Conservation (phyloP, 2,888 invertebrate genomes). For the Tetragonisca angustula region DNA sequence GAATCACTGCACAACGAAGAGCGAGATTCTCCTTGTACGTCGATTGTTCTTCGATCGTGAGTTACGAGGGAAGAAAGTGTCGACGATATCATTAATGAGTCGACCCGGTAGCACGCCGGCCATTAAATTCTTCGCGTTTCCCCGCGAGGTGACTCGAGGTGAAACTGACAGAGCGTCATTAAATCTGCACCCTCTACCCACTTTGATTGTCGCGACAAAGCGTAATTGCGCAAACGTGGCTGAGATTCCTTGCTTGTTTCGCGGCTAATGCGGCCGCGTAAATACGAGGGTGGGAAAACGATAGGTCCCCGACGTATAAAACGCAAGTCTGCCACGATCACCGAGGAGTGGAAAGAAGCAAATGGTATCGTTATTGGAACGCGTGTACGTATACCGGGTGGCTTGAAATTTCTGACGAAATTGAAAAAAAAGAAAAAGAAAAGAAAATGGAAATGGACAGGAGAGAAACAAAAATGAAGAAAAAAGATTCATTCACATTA, state of each 20-base stretch:
- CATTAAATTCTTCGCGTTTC: constrained; percentile 39
- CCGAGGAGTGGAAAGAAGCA: neutral
- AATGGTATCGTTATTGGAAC: constrained; percentile 48
- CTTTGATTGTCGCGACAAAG: constrained; percentile 1
- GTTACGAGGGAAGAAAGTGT: neutral
- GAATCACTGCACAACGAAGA: neutral
- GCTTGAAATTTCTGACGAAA: no score
- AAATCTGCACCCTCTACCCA: constrained; percentile 18
- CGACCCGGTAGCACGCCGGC: neutral
- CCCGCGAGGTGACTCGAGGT: constrained; percentile 7
- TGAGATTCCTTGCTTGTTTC: constrained; percentile 33
- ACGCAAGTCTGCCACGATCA: constrained; percentile 24
- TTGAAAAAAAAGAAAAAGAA: no score
- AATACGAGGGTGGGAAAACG: constrained; percentile 47
- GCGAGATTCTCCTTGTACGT: neutral
- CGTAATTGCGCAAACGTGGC: constrained; percentile 32
- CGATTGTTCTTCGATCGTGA: neutral
- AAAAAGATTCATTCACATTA: no score
- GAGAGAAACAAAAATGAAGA: no score
- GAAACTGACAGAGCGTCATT: constrained; percentile 37
- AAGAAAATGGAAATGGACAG: neutral
- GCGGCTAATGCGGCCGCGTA: constrained; percentile 43
- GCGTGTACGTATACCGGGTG: neutral
- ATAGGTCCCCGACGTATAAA: constrained; percentile 33
- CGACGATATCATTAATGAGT: neutral